Percentiles rank a stretch among this genome's conserved stretches.
Evolutionary conservation across 2,797 vertebrate genomes (phyloP).

Genomic region (Trichosurus vulpecula): DNA sequence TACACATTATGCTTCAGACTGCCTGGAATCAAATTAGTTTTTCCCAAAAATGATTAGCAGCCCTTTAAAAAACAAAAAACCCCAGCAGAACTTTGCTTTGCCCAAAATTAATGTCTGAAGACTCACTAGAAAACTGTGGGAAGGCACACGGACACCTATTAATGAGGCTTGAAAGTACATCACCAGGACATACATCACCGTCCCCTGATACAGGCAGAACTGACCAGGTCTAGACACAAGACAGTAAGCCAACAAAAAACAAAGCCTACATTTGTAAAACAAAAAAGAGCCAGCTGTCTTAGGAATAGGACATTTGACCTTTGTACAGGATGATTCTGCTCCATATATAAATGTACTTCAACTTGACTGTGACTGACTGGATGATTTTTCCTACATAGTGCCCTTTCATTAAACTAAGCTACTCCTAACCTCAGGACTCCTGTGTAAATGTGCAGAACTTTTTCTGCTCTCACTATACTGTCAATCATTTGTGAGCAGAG

Average conservation of each 20-base stretch:
- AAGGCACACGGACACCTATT: slow-evolving; percentile 41
- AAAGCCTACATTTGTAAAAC: slow-evolving; percentile 60
- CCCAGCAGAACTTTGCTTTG: slow-evolving; percentile 52
- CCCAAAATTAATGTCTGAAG: slow-evolving; percentile 48
- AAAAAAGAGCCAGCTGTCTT: slow-evolving; percentile 62
- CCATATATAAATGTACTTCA: slow-evolving; percentile 34
- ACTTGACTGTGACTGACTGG: slow-evolving; percentile 40
- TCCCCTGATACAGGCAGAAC: slow-evolving; percentile 62
- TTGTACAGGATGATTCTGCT: slow-evolving; percentile 52
- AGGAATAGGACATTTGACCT: slow-evolving; percentile 33
- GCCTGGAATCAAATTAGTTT: slow-evolving; percentile 64
- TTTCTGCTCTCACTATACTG: slow-evolving; percentile 53
- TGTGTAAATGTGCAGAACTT: slow-evolving; percentile 48
- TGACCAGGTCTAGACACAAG: slow-evolving; percentile 65
- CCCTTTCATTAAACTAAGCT: slow-evolving; percentile 62
- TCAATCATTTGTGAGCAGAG: slow-evolving; percentile 85
- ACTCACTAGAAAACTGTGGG: slow-evolving; percentile 27
- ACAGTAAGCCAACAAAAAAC: slow-evolving; percentile 63
- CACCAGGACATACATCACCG: slow-evolving; percentile 46
- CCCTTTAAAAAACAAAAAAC: slow-evolving; percentile 41
- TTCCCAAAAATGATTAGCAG: slow-evolving; percentile 62
- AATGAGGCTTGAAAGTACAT: slow-evolving; percentile 65
- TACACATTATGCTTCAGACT: slow-evolving; percentile 54
- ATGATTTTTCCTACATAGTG: slow-evolving; percentile 61
- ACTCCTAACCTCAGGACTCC: slow-evolving; percentile 61